A percentile compares a stretch with the other conserved stretches of the same genome.
Evolutionary conservation across 2,113 vertebrate genomes (phyloP).

Genomic region (Ammospiza caudacuta): DNA sequence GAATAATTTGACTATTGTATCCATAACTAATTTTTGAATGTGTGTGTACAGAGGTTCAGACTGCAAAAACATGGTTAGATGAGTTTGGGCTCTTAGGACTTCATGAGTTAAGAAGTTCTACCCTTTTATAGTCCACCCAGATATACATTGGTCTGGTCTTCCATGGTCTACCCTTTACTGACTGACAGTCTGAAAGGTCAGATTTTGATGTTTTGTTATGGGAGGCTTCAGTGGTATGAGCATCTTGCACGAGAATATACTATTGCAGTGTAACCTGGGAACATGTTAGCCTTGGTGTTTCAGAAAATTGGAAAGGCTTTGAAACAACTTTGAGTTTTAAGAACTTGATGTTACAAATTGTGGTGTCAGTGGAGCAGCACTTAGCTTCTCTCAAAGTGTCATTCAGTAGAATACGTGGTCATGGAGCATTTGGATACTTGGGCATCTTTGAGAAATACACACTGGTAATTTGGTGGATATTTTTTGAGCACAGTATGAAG

Average conservation of each 20-base stretch:
- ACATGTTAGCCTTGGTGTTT: neutral
- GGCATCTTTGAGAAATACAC: neutral
- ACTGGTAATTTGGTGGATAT: neutral
- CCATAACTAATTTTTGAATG: neutral
- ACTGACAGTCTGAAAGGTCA: neutral
- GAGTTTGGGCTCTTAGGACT: neutral
- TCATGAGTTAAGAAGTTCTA: neutral
- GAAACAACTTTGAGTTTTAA: neutral
- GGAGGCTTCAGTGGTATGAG: neutral
- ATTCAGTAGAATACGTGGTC: fast-evolving
- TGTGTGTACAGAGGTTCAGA: neutral
- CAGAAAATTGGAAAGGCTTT: neutral
- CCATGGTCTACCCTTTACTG: neutral
- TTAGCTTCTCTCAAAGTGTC: neutral
- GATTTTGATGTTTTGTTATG: neutral
- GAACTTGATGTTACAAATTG: neutral
- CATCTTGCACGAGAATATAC: neutral
- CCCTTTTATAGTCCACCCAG: neutral
- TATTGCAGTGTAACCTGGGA: neutral
- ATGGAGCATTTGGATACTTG: neutral
- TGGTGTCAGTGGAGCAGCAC: neutral
- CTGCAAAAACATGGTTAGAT: neutral
- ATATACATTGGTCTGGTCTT: neutral
- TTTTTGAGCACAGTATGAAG: neutral
- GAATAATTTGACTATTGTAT: neutral